phyloP scores from a whole-genome alignment of 2,888 invertebrate genomes.

The Cheilosia grossa region DNA sequence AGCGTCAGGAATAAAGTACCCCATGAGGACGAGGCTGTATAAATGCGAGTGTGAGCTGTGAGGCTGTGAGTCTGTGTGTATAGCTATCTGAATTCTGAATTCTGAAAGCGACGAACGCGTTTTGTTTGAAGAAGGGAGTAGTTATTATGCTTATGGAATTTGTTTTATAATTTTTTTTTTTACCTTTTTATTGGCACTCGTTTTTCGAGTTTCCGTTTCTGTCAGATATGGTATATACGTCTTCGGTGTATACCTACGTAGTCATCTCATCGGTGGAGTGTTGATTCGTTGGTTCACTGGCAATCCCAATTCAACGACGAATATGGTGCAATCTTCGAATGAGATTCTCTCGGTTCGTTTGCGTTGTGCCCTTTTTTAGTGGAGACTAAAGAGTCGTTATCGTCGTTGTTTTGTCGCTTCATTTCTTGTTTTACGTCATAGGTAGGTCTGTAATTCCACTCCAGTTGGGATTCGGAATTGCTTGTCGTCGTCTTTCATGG shows the following conservation, averaged over 20 bases:
- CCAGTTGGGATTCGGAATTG: constrained; percentile 8
- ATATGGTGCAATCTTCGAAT: constrained; percentile 41
- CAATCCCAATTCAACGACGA: constrained; percentile 31
- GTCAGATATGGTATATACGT: constrained; percentile 38
- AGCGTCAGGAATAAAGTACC: constrained; percentile 62
- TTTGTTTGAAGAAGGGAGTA: constrained; percentile 61
- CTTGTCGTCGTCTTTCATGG: constrained; percentile 21
- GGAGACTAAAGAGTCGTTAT: constrained; percentile 3
- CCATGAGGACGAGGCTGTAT: constrained; percentile 18
- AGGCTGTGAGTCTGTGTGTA: constrained; percentile 16
- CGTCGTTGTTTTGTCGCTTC: constrained; percentile 11
- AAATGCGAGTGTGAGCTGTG: constrained; percentile 8
- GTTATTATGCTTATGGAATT: constrained; percentile 72
- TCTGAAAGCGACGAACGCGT: constrained; percentile 18
- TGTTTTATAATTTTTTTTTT: constrained; percentile 57
- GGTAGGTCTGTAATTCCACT: constrained; percentile 13
- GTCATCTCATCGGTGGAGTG: constrained; percentile 27
- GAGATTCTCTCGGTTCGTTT: constrained; percentile 36
- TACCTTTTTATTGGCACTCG: constrained; percentile 73
- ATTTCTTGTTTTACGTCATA: constrained; percentile 14
- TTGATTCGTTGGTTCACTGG: constrained; percentile 17
- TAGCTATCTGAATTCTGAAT: constrained; percentile 8
- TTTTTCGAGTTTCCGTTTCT: constrained; percentile 71
- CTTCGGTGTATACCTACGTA: constrained; percentile 7
- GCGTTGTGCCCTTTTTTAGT: constrained; percentile 12